Evolutionary conservation across 2,797 vertebrate species (phyloP).

Genomic region (Syngnathus acus): DNA sequence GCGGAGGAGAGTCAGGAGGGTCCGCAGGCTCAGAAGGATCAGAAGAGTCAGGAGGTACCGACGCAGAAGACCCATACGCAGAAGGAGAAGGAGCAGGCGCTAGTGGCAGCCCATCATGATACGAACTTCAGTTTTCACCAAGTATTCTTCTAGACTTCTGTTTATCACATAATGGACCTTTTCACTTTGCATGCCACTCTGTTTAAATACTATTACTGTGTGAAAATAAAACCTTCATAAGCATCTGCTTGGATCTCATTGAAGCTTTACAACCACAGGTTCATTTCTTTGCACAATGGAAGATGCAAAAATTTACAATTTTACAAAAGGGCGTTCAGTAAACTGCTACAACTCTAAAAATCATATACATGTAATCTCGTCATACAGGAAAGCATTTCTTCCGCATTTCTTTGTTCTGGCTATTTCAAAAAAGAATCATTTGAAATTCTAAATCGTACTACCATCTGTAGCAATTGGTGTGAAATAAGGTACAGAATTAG

Average conservation of each 20-base stretch:
- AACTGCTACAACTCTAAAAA: too few species aligned
- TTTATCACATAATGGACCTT: not conserved
- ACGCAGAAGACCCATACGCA: conserved; percentile 22
- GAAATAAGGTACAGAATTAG: too few species aligned
- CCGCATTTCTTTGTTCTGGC: too few species aligned
- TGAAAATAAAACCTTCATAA: conserved; percentile 3
- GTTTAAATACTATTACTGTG: not conserved
- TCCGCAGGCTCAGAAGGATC: not conserved
- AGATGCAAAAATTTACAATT: too few species aligned
- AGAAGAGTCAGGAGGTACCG: conserved; percentile 10
- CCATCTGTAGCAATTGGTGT: too few species aligned
- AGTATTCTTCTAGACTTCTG: not conserved
- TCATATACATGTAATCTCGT: too few species aligned
- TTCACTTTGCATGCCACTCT: not conserved
- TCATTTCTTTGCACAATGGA: not conserved
- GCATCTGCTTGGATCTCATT: not conserved
- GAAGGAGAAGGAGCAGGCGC: conserved; percentile 11
- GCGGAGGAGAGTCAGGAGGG: not conserved
- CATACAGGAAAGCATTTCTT: too few species aligned
- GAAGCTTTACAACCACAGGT: not conserved
- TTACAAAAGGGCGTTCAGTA: too few species aligned
- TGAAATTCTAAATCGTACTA: too few species aligned
- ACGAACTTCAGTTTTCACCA: not conserved
- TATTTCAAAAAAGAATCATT: too few species aligned
- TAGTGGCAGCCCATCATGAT: not conserved